Percentiles rank a stretch among this genome's conserved stretches.
These are phyloP conservation scores for Gymnoscopelus microlampas DNA, from an alignment of 2,797 vertebrate species.

Conservation along the genomic window DNA sequence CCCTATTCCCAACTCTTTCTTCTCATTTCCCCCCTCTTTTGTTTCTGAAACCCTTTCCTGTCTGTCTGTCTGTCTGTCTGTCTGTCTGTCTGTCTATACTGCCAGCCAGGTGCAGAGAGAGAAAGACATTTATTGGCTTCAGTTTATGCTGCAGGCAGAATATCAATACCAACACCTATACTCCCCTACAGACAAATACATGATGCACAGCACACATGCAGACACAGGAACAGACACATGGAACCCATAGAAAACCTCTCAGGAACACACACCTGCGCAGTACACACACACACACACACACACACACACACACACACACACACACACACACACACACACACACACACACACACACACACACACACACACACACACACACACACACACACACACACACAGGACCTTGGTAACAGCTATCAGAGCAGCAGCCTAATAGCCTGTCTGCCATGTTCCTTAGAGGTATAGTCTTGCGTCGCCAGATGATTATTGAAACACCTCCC, in stretches of 20 bases:
- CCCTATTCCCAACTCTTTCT: no score
- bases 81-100: slow-evolving; percentile 39
- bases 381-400: slow-evolving; percentile 46
- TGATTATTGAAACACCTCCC: slow-evolving; percentile 26
- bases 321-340: slow-evolving; percentile 13
- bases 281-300: slow-evolving; percentile 45
- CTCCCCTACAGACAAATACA: neutral
- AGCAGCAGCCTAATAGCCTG: slow-evolving; percentile 35
- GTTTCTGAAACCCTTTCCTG: slow-evolving; percentile 41
- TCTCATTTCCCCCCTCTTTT: neutral
- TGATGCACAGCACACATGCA: neutral
- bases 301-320: slow-evolving; percentile 41
- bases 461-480: neutral
- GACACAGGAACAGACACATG: neutral
- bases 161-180: slow-evolving; percentile 63
- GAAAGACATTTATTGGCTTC: slow-evolving; percentile 71
- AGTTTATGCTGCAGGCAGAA: slow-evolving; percentile 69
- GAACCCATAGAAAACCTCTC: neutral
- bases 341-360: slow-evolving; percentile 4
- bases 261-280: slow-evolving; percentile 12
- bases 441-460: slow-evolving; percentile 27
- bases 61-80: slow-evolving; percentile 48
- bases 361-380: slow-evolving; percentile 38
- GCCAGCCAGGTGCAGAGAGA: slow-evolving; percentile 67
- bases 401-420: slow-evolving; percentile 21